Percentiles rank a stretch among this genome's conserved stretches.
These are phyloP conservation scores for Salvelinus namaycush DNA, from an alignment of 2,113 vertebrate genomes.

Conservation along the genomic window DNA sequence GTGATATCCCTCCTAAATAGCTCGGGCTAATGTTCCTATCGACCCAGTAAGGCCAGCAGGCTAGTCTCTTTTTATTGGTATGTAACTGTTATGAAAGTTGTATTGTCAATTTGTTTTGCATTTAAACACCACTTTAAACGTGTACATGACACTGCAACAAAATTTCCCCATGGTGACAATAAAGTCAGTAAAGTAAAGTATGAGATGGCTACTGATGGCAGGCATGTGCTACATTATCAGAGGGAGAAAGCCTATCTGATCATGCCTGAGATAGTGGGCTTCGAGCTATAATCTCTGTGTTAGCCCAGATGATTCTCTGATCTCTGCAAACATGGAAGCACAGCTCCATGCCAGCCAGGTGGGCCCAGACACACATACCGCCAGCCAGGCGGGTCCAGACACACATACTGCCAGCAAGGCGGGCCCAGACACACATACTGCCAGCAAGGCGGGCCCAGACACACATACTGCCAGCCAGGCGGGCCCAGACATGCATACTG, in stretches of 20 bases:
- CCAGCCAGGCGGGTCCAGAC: conserved; percentile 52
- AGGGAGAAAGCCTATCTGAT: conserved; percentile 78
- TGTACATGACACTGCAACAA: no score
- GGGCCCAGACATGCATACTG: no score
- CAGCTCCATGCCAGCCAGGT: conserved; percentile 55
- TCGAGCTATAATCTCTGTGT: conserved; percentile 75
- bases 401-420: conserved; percentile 46
- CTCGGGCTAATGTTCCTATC: no score
- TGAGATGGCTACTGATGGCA: conserved; percentile 74
- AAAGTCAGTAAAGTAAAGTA: conserved; percentile 21
- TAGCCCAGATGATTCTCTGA: conserved; percentile 80
- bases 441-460: no score
- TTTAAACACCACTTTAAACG: no score
- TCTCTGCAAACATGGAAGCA: conserved; percentile 75
- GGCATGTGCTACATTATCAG: conserved; percentile 38
- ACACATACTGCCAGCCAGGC: no score
- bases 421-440: conserved; percentile 6
- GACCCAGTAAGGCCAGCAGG: no score
- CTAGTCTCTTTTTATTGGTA: no score
- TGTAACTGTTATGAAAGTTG: no score
- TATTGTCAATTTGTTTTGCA: no score
- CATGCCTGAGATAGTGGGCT: conserved; percentile 74
- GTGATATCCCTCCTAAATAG: no score
- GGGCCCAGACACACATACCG: conserved; percentile 21
- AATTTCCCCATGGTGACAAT: no score